A percentile compares a stretch with the other conserved stretches of the same genome.
Evolutionary conservation across 2,113 vertebrate species (phyloP).

Genomic region (Pyrgilauda ruficollis): DNA sequence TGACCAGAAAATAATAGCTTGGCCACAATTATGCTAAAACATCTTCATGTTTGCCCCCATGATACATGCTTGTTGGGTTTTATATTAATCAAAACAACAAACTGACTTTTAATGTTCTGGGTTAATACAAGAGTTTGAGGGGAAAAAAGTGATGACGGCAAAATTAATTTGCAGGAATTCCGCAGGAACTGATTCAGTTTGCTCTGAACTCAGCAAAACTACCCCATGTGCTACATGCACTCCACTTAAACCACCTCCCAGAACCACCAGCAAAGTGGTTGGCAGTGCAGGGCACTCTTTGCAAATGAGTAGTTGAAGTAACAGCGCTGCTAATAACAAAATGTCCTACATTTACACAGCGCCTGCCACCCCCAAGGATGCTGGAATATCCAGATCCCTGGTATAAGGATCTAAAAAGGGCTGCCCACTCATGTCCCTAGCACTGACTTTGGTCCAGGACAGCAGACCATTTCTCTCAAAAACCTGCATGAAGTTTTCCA

Average conservation of each 20-base stretch:
- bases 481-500: neutral
- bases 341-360: neutral
- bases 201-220: neutral
- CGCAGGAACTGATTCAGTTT: neutral
- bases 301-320: neutral
- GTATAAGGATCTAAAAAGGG: neutral
- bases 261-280: neutral
- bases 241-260: neutral
- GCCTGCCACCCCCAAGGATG: neutral
- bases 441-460: neutral
- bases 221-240: fast-evolving
- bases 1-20: neutral
- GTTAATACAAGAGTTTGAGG: neutral
- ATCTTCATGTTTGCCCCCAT: neutral
- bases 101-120: neutral
- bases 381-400: neutral
- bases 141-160: fast-evolving
- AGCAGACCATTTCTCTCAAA: neutral
- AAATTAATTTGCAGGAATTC: neutral
- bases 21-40: neutral
- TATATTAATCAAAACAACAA: neutral
- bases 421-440: neutral
- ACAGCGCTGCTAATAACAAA: neutral
- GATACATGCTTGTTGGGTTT: neutral
- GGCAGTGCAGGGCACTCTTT: neutral